Evolutionary conservation across 2,113 vertebrate genomes (phyloP).

Genomic region (Cyprinodon tularosa): DNA sequence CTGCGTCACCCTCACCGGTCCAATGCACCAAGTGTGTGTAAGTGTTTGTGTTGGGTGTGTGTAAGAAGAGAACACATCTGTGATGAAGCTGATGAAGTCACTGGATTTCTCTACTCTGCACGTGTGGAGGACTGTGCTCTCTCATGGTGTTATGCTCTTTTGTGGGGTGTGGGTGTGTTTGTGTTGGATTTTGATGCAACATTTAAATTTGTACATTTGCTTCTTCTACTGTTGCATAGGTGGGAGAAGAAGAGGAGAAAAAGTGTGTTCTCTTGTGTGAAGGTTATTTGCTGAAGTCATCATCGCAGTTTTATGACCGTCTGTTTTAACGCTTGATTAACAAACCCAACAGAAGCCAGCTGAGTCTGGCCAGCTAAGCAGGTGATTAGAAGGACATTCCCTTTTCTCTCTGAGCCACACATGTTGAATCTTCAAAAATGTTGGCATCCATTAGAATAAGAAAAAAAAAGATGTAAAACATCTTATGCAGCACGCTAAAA

Average conservation of each 20-base stretch:
- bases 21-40: constrained; percentile 49
- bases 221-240: constrained; percentile 25
- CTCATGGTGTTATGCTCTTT: constrained; percentile 42
- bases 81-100: constrained; percentile 58
- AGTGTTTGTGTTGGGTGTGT: constrained; percentile 46
- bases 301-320: constrained; percentile 68
- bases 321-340: constrained; percentile 77
- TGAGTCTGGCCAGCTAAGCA: constrained; percentile 58
- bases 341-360: constrained; percentile 66
- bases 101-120: constrained; percentile 28
- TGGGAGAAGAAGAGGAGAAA: constrained; percentile 18
- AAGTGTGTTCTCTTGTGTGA: constrained; percentile 32
- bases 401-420: constrained; percentile 64
- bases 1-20: constrained; percentile 59
- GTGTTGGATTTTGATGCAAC: background rate
- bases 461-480: background rate
- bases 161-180: constrained; percentile 10
- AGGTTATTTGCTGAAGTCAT: constrained; percentile 67
- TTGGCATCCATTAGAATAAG: background rate
- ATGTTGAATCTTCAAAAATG: constrained; percentile 4
- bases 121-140: constrained; percentile 13
- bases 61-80: constrained; percentile 71
- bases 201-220: constrained; percentile 22
- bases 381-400: constrained; percentile 74
- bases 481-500: background rate